Evolutionary conservation across 2,888 invertebrate genomes (phyloP).

Genomic region (Protodeltote pygarga): DNA sequence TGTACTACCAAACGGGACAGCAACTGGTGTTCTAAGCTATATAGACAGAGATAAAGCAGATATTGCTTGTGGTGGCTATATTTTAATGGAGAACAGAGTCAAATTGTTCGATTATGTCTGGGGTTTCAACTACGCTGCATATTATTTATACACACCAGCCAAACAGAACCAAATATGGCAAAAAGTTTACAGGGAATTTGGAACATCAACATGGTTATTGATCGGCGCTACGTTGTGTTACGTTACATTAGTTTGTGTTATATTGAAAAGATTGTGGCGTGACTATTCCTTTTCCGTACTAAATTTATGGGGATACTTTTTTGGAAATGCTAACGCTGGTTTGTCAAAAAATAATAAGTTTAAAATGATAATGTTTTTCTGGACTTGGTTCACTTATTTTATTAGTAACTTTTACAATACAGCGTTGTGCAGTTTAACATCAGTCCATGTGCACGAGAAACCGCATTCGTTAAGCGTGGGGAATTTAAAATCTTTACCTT

Average conservation of each 20-base stretch:
- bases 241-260: constrained; percentile 41
- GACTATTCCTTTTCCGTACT: constrained; percentile 49
- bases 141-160: constrained; percentile 58
- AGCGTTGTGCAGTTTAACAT: constrained; percentile 63
- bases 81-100: constrained; percentile 62
- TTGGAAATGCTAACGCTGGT: constrained; percentile 54
- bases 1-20: constrained; percentile 61
- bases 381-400: constrained; percentile 73
- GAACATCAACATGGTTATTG: constrained; percentile 57
- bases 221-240: constrained; percentile 53
- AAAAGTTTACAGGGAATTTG: constrained; percentile 64
- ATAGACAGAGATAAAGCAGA: constrained; percentile 58
- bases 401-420: constrained; percentile 70
- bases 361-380: constrained; percentile 57
- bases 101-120: constrained; percentile 65
- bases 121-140: constrained; percentile 61
- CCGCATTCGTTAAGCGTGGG: constrained; percentile 43
- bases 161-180: constrained; percentile 57
- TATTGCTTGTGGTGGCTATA: constrained; percentile 61
- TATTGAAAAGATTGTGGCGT: constrained; percentile 35
- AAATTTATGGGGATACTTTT: constrained; percentile 64
- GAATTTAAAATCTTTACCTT: constrained; percentile 51
- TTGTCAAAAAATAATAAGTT: constrained; percentile 54
- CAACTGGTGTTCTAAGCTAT: constrained; percentile 58
- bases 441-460: constrained; percentile 53